Evolutionary conservation across 2,797 vertebrate genomes (phyloP), one percentile per base, ranked within the genome.

Genomic region (Phrynocephalus vlangalii): DNA sequence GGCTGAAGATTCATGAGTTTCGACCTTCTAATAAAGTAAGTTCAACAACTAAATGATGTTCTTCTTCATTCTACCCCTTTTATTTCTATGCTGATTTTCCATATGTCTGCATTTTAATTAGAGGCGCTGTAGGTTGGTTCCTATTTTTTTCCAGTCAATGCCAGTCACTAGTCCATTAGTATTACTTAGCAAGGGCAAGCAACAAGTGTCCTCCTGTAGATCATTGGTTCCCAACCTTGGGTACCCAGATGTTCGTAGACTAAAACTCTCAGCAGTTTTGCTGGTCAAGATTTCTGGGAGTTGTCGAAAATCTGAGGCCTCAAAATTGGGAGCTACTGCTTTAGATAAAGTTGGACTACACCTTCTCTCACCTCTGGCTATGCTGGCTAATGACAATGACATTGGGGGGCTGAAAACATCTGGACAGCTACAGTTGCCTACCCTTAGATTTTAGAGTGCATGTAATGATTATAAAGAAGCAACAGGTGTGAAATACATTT

Each of bases 11-110:
- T 95, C 97, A 98, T 2, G 97, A 98, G 91, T 99, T 99, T 96
- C 98, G 96, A 89, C 99, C 98, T 75, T 98, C 97, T 78, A 97
- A 97, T 93, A 99, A 99, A 97, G 99, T 99, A 97, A 89, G 92
- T 94, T 10, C 38, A n/a, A 30, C 86, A 79, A 0, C 68, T 88
- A 67, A 30, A 30, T 88, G 38, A 67, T 82, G 16, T 48, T 18
- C 11, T 18, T 79, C 52, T 82, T 60, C 81, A 11, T 48, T 20
- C 8, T 70, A 66, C 75, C 86, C 88, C 24, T 44, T 48, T 52
- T 8, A 13, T 56, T 56, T 56, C 15, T 9, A 13, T 56, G 52
- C 13, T 56, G 13, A 56, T 56, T 9, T 56, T 56, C 9, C 52
- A 9, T 24, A 33, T 28, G 13, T 20, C 18, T 18, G 30, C 24